Conservation (phyloP, 2,888 invertebrate genomes). For the Cenopis cana region DNA sequence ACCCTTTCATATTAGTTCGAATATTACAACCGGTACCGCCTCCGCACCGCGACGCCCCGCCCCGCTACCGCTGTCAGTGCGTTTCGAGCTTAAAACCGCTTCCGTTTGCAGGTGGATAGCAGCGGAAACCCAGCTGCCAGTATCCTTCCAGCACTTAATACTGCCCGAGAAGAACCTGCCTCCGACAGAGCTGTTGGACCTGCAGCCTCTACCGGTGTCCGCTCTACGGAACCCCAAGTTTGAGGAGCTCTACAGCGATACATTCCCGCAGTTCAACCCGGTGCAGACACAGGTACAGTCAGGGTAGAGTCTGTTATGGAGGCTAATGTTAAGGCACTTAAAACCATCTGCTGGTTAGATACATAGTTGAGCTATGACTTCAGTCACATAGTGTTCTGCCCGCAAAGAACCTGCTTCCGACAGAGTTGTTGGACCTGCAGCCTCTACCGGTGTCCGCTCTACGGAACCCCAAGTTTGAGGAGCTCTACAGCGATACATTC, state of each 20-base stretch:
- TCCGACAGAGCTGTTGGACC: constrained; percentile 97
- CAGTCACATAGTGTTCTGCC: too few relatives aligned
- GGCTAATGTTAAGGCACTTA: too few relatives aligned
- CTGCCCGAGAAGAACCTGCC: constrained; percentile 99
- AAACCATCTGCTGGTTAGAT: too few relatives aligned
- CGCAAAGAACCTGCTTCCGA: too few relatives aligned
- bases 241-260: constrained; percentile 93
- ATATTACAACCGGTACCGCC: too few relatives aligned
- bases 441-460: constrained; percentile 97
- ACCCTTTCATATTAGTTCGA: too few relatives aligned
- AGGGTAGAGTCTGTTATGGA: too few relatives aligned
- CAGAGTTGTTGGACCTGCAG: constrained; percentile 98
- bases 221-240: constrained; percentile 95
- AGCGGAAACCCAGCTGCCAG: constrained; percentile 97
- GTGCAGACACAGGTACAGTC: constrained; percentile 95
- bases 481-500: constrained; percentile 93
- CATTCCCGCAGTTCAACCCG: constrained; percentile 98
- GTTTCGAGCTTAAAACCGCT: neutral
- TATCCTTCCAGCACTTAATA: constrained; percentile 98
- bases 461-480: constrained; percentile 93
- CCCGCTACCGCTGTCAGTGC: too few relatives aligned
- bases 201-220: constrained; percentile 97
- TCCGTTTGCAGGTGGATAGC: constrained; percentile 90
- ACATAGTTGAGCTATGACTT: too few relatives aligned
- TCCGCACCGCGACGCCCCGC: too few relatives aligned